Evolutionary conservation across 1,140 invertebrate species (phyloP), one percentile per base, ranked within the genome.

Genomic region (Asbolus verrucosus): DNA sequence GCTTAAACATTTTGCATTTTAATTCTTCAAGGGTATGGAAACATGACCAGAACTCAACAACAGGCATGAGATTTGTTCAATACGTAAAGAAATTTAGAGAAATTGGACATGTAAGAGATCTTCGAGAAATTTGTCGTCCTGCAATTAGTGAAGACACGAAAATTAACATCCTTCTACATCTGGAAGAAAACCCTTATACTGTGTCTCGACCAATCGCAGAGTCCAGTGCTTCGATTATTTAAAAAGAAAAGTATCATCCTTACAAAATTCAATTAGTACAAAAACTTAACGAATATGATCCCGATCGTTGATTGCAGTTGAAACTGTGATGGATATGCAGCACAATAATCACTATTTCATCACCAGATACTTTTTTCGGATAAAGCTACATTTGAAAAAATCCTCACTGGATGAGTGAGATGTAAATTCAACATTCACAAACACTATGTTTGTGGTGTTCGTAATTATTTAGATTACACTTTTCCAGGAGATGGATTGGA

Each of bases 401-500:
- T 33, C 67, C 67, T 13, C 41, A 66, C 11, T 65, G 67, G 46
- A 21, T 70, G n/a, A 41, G 39, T 36, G 43, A 70, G 19, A 21
- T 61, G 33, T 62, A 67, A 11, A 50, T 33, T 62, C 63, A 70
- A 38, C 68, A 36, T 38, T 74, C 70, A 31, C 61, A 36, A n/a
- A n/a, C 75, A 79, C 62, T 78, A 69, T 38, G 27, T 31, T 6
- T 1, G 0, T 18, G 9, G 9, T 66, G 75, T 73, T 16, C 41
- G 74, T 65, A 30, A 67, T 33, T 21, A 36, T 8, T 67, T 82
- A 18, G 70, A 79, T 63, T 36, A 62, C 31, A 39, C 8, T 77
- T 72, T 71, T 59, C 50, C 33, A 24, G 65, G 2, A 9, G 68
- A 14, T 81, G 75, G 78, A 77, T 81, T 73, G 74, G 73, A 59